phyloP scores from a whole-genome alignment of 2,888 invertebrate species.

The Strigamia transsilvanica region DNA sequence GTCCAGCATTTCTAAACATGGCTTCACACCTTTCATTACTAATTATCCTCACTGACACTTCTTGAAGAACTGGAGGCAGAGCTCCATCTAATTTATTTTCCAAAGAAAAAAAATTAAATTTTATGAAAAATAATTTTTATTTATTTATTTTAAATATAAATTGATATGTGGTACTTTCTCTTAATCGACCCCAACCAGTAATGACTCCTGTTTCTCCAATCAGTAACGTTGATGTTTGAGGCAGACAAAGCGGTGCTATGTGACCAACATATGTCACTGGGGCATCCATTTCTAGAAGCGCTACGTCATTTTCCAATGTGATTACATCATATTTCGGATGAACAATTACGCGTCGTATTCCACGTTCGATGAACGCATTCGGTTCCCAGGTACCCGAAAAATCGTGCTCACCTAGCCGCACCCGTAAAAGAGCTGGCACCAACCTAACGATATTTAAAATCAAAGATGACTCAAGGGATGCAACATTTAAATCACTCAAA shows the following conservation, averaged over 20 bases:
- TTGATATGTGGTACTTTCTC: constrained; percentile 36
- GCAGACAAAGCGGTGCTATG: constrained; percentile 52
- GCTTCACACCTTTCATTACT: constrained; percentile 51
- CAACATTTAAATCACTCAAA: constrained; percentile 24
- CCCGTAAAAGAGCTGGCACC: constrained; percentile 5
- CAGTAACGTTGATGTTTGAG: background rate
- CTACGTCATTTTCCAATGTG: constrained; percentile 52
- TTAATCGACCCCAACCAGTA: constrained; percentile 52
- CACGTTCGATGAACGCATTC: constrained; percentile 11
- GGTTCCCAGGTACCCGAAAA: constrained; percentile 52
- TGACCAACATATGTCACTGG: constrained; percentile 35
- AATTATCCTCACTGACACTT: constrained; percentile 51
- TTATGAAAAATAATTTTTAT: background rate
- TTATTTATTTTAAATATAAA: background rate
- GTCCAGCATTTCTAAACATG: constrained; percentile 50
- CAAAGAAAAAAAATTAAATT: background rate
- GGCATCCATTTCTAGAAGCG: constrained; percentile 34
- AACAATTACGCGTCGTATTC: background rate
- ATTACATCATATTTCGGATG: constrained; percentile 45
- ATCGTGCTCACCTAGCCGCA: constrained; percentile 52
- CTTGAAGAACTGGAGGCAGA: constrained; percentile 52
- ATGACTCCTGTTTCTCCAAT: constrained; percentile 19
- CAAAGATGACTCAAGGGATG: constrained; percentile 35
- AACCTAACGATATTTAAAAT: constrained; percentile 46
- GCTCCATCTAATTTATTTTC: constrained; percentile 51